phyloP scores from a whole-genome alignment of 2,888 invertebrate species.

The Teleiodes luculella region DNA sequence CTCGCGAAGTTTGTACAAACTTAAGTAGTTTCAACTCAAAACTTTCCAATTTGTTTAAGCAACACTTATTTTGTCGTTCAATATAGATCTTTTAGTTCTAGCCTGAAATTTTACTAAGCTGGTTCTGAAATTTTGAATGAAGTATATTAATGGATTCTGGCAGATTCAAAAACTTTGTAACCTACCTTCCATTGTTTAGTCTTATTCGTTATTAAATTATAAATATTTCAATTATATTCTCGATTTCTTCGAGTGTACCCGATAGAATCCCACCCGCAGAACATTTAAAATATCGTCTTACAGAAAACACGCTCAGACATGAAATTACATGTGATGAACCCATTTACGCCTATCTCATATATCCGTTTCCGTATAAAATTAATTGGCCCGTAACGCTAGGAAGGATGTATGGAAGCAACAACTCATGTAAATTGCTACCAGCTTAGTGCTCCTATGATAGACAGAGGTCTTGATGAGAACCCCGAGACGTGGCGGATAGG shows the following conservation, averaged over 20 bases:
- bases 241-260: too few relatives aligned
- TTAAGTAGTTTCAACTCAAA: not conserved
- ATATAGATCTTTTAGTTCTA: conserved; percentile 4
- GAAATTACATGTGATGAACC: conserved; percentile 62
- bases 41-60: not conserved
- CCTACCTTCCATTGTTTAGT: too few relatives aligned
- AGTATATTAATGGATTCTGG: too few relatives aligned
- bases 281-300: not conserved
- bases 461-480: conserved; percentile 20
- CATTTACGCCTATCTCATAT: conserved; percentile 63
- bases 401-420: conserved; percentile 71
- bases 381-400: conserved; percentile 71
- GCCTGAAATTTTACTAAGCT: conserved; percentile 25
- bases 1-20: too few relatives aligned
- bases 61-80: not conserved
- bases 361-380: conserved; percentile 76
- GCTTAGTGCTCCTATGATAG: conserved; percentile 20
- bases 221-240: too few relatives aligned
- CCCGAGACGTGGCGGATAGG: not conserved
- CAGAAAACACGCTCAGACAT: not conserved
- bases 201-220: too few relatives aligned
- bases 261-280: not conserved
- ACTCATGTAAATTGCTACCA: conserved; percentile 67
- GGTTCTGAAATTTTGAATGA: not conserved
- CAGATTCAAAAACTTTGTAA: too few relatives aligned